phyloP scores from a whole-genome alignment of 2,113 vertebrate genomes.

The Hyla sarda region DNA sequence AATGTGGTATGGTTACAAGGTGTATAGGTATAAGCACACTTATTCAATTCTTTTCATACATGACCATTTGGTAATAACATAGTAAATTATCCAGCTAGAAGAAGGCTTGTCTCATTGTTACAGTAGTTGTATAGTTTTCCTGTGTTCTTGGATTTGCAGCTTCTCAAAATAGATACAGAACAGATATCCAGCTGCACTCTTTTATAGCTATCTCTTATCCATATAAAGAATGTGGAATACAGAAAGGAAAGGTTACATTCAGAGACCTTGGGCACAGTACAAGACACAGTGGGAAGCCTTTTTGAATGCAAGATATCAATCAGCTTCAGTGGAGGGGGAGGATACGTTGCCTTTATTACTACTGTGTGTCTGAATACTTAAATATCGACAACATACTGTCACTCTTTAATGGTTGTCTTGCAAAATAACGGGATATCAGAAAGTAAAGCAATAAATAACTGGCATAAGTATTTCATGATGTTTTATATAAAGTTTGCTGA shows the following conservation, averaged over 20 bases:
- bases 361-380: not conserved
- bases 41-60: too few relatives aligned
- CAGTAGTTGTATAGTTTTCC: constrained; percentile 59
- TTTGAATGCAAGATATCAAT: constrained; percentile 57
- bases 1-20: not conserved
- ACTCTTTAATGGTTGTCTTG: not conserved
- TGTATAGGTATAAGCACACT: too few relatives aligned
- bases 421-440: too few relatives aligned
- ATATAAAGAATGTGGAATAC: constrained; percentile 57
- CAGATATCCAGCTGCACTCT: constrained; percentile 54
- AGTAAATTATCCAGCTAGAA: constrained; percentile 27
- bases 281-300: constrained; percentile 45
- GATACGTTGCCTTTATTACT: constrained; percentile 12
- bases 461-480: not conserved
- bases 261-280: constrained; percentile 63
- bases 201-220: constrained; percentile 65
- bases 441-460: not conserved
- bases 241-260: constrained; percentile 64
- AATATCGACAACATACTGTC: not conserved
- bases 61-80: too few relatives aligned
- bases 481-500: not conserved
- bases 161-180: constrained; percentile 45
- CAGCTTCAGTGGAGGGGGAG: constrained; percentile 30
- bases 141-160: constrained; percentile 51
- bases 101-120: constrained; percentile 47